A percentile compares a stretch with the other conserved stretches of the same genome.
Conservation (phyloP, 2,113 vertebrate species). For the Antigone vipio region DNA sequence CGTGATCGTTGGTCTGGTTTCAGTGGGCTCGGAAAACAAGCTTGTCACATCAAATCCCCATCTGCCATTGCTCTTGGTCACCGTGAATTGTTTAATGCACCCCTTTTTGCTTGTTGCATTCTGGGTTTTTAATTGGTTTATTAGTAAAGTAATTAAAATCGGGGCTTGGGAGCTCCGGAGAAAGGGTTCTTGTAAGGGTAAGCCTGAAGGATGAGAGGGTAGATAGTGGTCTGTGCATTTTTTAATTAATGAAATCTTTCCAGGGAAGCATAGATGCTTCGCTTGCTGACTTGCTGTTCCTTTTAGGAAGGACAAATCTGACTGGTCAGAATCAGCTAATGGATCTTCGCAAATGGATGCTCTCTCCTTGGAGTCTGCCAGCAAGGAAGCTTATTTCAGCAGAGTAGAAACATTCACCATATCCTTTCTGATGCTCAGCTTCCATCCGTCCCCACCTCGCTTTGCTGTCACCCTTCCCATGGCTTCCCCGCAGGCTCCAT, state of each 20-base stretch:
- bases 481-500: neutral
- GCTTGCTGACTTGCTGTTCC: neutral
- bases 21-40: fast-evolving
- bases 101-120: neutral
- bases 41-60: fast-evolving
- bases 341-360: conserved; percentile 51
- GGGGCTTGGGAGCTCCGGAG: neutral
- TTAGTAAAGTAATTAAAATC: neutral
- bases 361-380: conserved; percentile 79
- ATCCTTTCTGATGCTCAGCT: conserved; percentile 80
- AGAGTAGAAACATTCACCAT: conserved; percentile 93
- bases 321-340: conserved; percentile 26
- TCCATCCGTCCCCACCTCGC: neutral
- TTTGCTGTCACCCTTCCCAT: neutral
- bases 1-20: fast-evolving
- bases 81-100: fast-evolving
- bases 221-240: neutral
- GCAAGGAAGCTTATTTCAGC: conserved; percentile 90
- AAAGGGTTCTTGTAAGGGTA: neutral
- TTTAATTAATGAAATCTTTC: neutral
- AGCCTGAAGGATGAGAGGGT: fast-evolving
- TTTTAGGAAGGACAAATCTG: conserved; percentile 57
- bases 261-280: neutral
- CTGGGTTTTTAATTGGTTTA: no score
- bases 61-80: fast-evolving